Percentiles rank a stretch among this genome's conserved stretches.
Conservation (phyloP, 2,113 vertebrate genomes). For the Limanda limanda region DNA sequence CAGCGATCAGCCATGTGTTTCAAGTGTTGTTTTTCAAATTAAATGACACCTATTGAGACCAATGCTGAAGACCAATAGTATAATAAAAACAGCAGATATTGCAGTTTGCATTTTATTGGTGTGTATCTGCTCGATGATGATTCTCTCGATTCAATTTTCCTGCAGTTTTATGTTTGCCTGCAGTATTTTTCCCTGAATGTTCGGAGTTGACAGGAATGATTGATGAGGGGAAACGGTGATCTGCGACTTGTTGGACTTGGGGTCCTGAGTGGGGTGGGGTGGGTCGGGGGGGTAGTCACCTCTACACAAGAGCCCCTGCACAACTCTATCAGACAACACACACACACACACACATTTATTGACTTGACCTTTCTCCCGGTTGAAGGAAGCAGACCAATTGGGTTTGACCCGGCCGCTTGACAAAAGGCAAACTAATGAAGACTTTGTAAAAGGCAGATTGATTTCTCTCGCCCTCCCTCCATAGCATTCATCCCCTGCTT, state of each 20-base stretch:
- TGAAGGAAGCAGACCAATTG: slow-evolving; percentile 60
- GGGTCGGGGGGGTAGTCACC: neutral
- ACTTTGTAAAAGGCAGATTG: slow-evolving; percentile 77
- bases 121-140: too few species aligned
- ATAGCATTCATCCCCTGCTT: slow-evolving; percentile 26
- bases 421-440: slow-evolving; percentile 78
- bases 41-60: neutral
- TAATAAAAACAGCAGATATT: neutral
- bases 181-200: too few species aligned
- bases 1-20: neutral
- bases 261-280: neutral
- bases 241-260: neutral
- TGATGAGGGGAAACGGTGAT: neutral
- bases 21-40: neutral
- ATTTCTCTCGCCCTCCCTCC: slow-evolving; percentile 56
- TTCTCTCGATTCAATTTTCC: too few species aligned
- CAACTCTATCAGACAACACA: neutral
- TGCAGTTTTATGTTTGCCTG: too few species aligned
- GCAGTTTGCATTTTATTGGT: too few species aligned
- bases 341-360: slow-evolving; percentile 45
- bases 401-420: slow-evolving; percentile 67
- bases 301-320: too few species aligned
- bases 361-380: slow-evolving; percentile 75
- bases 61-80: neutral
- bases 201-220: too few species aligned